phyloP scores from a whole-genome alignment of 2,888 invertebrate genomes.

The Eupithecia subfuscata region DNA sequence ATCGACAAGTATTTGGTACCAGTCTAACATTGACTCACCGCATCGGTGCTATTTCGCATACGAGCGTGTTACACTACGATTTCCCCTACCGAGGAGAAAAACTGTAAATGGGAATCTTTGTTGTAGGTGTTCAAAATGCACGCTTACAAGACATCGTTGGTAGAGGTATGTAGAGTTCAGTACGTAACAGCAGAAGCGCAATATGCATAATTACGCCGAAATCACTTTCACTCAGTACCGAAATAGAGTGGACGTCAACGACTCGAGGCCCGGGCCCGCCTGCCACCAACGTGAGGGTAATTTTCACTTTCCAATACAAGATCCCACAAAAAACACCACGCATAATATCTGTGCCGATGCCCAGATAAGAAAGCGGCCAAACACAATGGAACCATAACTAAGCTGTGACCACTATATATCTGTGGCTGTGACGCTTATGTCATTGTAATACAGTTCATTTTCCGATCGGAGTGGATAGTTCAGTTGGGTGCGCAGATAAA shows the following conservation, averaged over 20 bases:
- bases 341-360: slow-evolving; percentile 63
- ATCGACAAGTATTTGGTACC: not conserved
- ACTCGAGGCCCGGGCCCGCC: slow-evolving; percentile 17
- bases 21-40: not conserved
- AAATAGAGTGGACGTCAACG: slow-evolving; percentile 38
- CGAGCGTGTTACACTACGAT: not conserved
- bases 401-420: too few relatives aligned
- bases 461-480: slow-evolving; percentile 32
- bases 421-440: slow-evolving; percentile 57
- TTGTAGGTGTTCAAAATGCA: not conserved
- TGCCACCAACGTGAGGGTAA: slow-evolving; percentile 42
- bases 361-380: slow-evolving; percentile 63
- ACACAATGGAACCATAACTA: slow-evolving; percentile 38
- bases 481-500: slow-evolving; percentile 42
- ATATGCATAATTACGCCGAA: slow-evolving; percentile 39
- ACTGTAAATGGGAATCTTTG: not conserved
- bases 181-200: slow-evolving; percentile 30
- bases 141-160: not conserved
- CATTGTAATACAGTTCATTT: slow-evolving; percentile 33
- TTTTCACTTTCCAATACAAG: slow-evolving; percentile 67
- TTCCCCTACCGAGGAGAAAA: not conserved
- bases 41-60: not conserved
- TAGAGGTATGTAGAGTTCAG: not conserved
- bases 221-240: slow-evolving; percentile 51
- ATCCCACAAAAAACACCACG: slow-evolving; percentile 54